Conservation (phyloP, 2,113 vertebrate species). For the Proteles cristata region DNA sequence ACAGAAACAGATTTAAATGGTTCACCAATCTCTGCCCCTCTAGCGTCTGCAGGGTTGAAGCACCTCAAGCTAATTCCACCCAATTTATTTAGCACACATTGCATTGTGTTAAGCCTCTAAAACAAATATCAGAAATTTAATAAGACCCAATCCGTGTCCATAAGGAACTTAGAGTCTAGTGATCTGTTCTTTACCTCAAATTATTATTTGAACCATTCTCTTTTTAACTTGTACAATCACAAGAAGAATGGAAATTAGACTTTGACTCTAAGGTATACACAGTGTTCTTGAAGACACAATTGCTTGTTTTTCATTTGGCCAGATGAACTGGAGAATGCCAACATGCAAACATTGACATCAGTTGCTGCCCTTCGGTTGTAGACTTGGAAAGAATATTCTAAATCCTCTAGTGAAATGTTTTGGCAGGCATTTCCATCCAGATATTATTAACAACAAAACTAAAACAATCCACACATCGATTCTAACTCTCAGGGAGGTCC, state of each 20-base stretch:
- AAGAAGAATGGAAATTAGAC: conserved; percentile 20
- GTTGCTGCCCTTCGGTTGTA: conserved; percentile 16
- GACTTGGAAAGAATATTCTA: conserved; percentile 39
- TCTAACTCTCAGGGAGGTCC: conserved; percentile 49
- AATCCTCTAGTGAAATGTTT: conserved; percentile 43
- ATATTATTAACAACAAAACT: conserved; percentile 65
- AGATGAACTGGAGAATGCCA: conserved; percentile 16
- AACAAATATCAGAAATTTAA: neutral
- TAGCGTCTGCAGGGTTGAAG: neutral
- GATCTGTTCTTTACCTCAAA: neutral
- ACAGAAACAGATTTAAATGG: neutral
- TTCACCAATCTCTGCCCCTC: neutral
- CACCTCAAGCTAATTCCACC: conserved; percentile 3
- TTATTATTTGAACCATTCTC: neutral
- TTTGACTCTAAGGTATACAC: conserved; percentile 28
- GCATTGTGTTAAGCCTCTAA: neutral
- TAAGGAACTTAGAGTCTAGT: neutral
- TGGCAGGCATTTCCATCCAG: conserved; percentile 57
- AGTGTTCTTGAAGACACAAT: conserved; percentile 35
- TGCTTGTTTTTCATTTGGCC: conserved; percentile 27
- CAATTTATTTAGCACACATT: neutral
- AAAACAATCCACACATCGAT: conserved; percentile 44
- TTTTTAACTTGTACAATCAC: conserved; percentile 4
- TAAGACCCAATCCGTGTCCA: neutral
- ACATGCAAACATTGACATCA: neutral